Percentiles rank a stretch among this genome's conserved stretches.
These are phyloP conservation scores for Tiphia femorata DNA, from an alignment of 2,888 invertebrate genomes.

Conservation along the genomic window DNA sequence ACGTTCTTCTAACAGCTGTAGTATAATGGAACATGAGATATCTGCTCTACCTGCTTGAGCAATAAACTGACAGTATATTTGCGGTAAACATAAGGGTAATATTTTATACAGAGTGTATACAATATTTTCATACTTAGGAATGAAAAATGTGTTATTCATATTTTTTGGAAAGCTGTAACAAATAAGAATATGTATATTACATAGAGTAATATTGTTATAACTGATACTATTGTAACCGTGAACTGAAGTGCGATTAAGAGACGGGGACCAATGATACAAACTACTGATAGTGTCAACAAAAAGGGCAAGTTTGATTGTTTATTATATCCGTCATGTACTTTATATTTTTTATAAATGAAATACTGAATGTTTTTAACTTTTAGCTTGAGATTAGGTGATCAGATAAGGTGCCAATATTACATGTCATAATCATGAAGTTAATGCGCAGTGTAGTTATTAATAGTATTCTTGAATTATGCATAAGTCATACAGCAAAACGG, in stretches of 20 bases:
- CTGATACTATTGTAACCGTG: constrained; percentile 4
- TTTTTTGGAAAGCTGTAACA: constrained; percentile 12
- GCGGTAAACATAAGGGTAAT: too few relatives aligned
- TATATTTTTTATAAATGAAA: constrained; percentile 1
- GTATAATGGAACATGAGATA: too few relatives aligned
- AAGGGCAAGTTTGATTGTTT: background rate
- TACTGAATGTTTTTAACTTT: too few relatives aligned
- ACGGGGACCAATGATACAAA: constrained; percentile 41
- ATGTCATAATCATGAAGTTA: too few relatives aligned
- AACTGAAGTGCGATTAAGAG: constrained; percentile 41
- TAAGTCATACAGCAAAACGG: background rate
- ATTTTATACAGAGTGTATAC: constrained; percentile 40
- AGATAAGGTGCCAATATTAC: too few relatives aligned
- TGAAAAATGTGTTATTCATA: constrained; percentile 14
- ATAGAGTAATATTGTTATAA: constrained; percentile 13
- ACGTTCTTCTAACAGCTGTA: too few relatives aligned
- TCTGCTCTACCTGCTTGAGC: too few relatives aligned
- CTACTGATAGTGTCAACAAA: constrained; percentile 4
- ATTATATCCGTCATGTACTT: background rate
- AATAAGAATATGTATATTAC: constrained; percentile 6
- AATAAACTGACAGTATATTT: too few relatives aligned
- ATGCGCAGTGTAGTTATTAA: too few relatives aligned
- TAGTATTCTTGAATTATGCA: too few relatives aligned
- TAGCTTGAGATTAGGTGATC: too few relatives aligned
- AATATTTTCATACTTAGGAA: constrained; percentile 31